These are phyloP conservation scores for Rhadina sibilatrix DNA, from an alignment of 2,113 vertebrate genomes.

Conservation along the genomic window DNA sequence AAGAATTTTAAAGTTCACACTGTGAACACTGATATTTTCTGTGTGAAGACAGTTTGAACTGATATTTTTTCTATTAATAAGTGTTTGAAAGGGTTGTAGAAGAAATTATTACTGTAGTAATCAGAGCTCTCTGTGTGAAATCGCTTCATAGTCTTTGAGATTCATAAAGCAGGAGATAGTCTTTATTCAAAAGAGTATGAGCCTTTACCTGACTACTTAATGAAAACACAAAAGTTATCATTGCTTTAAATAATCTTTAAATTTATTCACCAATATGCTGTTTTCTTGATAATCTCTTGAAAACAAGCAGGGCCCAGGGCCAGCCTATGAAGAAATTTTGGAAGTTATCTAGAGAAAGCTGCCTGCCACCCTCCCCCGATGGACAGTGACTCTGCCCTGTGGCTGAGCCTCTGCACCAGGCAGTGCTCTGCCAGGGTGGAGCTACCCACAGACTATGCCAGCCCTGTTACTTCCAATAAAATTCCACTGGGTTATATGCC, in stretches of 20 bases:
- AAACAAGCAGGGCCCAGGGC: neutral
- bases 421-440: neutral
- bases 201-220: conserved; percentile 36
- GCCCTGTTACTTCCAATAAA: neutral
- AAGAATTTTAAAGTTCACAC: conserved; percentile 48
- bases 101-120: conserved; percentile 70
- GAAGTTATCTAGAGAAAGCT: neutral
- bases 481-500: neutral
- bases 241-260: neutral
- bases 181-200: conserved; percentile 46
- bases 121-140: conserved; percentile 75
- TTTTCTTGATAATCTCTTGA: neutral
- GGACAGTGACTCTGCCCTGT: neutral
- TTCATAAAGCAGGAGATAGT: conserved; percentile 8
- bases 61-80: conserved; percentile 51
- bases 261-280: neutral
- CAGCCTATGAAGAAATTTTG: neutral
- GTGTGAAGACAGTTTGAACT: conserved; percentile 50
- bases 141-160: conserved; percentile 33
- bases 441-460: fast-evolving
- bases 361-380: neutral
- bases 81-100: conserved; percentile 71
- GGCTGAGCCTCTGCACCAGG: neutral
- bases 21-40: conserved; percentile 38
- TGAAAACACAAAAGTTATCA: conserved; percentile 1